Evolutionary conservation across 2,113 vertebrate genomes (phyloP), one percentile per base, ranked within the genome.

Genomic region (Prochilodus magdalenae): DNA sequence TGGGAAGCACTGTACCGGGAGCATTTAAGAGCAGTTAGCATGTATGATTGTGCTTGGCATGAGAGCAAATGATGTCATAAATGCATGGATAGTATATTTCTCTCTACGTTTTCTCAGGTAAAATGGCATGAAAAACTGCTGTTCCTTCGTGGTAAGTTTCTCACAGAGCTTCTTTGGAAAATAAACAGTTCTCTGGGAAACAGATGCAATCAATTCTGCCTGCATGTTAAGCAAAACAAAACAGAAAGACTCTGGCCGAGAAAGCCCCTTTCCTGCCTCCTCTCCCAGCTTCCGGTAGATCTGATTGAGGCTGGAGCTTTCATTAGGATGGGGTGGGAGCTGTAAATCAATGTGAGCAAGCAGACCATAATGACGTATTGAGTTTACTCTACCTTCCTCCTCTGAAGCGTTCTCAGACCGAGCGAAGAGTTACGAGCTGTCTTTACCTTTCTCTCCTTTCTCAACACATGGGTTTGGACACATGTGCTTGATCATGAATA

Each of bases 311-410:
- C 62, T 76, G 26, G 30, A 63, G 65, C 55, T 71, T 78, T 62
- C 15, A 4, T 69, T 59, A 66, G 40, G 62, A 66, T 49, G 70
- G 78, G 53, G 40, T 47, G n/a, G 77, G 51, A 73, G 51, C 55
- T 69, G 30, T 86, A 86, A 83, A 86, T 86, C 85, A 86, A 51
- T 8, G 33, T 22, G 47, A 76, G 65, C 60, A 70, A 80, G 71
- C 29, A 55, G 59, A n/a, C 14, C 5, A 73, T 73, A 44, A 75
- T 75, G 71, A 49, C 0, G 51, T 77, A 81, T 67, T 76, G 67
- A 86, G 81, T 47, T 77, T 80, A 29, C 53, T 24, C 71, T 72
- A 66, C 27, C 40, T 73, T 2, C 33, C 70, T 27, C 72, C 63
- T 60, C 51, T 47, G 27, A 77, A 10, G 76, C 60, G 49, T 73